A percentile compares a stretch with the other conserved stretches of the same genome.
phyloP scores from a whole-genome alignment of 1,140 invertebrate species.

The Sycophaga agraensis region DNA sequence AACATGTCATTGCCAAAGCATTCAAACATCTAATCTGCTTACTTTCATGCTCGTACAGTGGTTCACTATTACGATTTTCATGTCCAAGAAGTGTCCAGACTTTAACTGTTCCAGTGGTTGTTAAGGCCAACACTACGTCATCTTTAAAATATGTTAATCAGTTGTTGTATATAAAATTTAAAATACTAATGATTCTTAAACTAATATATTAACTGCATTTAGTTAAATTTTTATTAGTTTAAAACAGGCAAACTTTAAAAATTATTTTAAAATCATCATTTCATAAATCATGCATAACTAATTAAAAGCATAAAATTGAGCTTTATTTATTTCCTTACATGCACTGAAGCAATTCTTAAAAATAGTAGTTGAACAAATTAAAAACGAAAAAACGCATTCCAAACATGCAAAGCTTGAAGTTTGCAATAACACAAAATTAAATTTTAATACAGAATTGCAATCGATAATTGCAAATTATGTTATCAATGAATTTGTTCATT shows the following conservation, averaged over 20 bases:
- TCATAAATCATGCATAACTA: slow-evolving; percentile 10
- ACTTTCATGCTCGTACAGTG: slow-evolving; percentile 96
- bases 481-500: not conserved
- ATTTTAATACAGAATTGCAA: slow-evolving; percentile 7
- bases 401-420: slow-evolving; percentile 17
- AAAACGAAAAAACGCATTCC: slow-evolving; percentile 8
- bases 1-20: slow-evolving; percentile 91
- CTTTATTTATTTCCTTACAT: not conserved
- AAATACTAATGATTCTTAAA: not conserved
- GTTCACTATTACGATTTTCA: slow-evolving; percentile 83
- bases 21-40: slow-evolving; percentile 95
- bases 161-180: slow-evolving; percentile 11
- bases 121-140: slow-evolving; percentile 94
- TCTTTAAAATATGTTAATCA: slow-evolving; percentile 64
- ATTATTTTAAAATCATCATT: not conserved
- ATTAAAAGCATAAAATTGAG: slow-evolving; percentile 3
- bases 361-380: not conserved
- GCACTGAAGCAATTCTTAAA: not conserved
- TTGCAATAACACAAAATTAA: not conserved
- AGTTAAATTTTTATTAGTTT: slow-evolving; percentile 3
- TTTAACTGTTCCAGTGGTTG: slow-evolving; percentile 96
- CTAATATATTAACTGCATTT: not conserved
- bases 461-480: too few relatives aligned
- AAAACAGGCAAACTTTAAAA: not conserved
- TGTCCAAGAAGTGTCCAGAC: slow-evolving; percentile 92